Evolutionary conservation across 2,113 vertebrate species (phyloP).

Genomic region (Sciurus niger): DNA sequence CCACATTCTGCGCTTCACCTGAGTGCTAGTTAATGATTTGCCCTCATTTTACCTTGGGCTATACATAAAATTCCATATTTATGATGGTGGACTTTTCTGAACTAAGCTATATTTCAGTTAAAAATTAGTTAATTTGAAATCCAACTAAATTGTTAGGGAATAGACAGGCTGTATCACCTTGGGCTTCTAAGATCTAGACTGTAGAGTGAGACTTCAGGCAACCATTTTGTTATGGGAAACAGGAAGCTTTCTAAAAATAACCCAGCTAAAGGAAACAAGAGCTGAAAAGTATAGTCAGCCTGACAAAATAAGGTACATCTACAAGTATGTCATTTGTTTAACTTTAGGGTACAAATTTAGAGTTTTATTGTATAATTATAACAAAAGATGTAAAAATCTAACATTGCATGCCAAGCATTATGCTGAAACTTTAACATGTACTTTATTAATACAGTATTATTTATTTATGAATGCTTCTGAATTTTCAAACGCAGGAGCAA

Average conservation of each 20-base stretch:
- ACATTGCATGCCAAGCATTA: neutral
- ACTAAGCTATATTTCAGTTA: neutral
- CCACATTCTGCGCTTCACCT: neutral
- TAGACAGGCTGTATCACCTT: neutral
- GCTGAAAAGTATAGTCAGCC: neutral
- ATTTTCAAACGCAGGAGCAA: neutral
- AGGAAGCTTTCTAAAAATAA: neutral
- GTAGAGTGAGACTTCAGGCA: neutral
- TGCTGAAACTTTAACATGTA: neutral
- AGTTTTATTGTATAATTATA: neutral
- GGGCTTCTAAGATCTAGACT: neutral
- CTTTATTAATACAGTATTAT: neutral
- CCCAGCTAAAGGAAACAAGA: neutral
- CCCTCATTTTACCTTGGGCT: neutral
- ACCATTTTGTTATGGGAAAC: neutral
- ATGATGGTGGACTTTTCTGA: neutral
- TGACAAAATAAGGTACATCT: neutral
- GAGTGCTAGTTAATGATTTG: neutral
- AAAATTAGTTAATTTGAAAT: neutral
- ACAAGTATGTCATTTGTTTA: neutral
- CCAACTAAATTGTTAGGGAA: neutral
- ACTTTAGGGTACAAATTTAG: neutral
- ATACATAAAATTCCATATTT: neutral
- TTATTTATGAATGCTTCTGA: neutral
- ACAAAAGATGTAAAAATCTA: neutral